A percentile compares a stretch with the other conserved stretches of the same genome.
These are phyloP conservation scores for Azemiops feae DNA, from an alignment of 2,113 vertebrate species.

Conservation along the genomic window DNA sequence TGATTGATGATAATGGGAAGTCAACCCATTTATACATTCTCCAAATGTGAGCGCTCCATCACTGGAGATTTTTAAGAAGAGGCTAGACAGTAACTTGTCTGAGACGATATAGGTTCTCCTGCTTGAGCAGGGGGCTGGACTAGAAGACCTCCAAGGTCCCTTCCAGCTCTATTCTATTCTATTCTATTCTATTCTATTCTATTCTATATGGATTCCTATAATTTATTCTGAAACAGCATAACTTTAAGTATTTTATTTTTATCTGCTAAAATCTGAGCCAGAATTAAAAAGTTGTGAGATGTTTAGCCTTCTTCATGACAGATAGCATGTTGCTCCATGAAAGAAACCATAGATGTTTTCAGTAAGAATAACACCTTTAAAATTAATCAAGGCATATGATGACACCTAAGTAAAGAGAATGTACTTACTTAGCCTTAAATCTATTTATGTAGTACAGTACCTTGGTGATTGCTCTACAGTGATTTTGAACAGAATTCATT, in stretches of 20 bases:
- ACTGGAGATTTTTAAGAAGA: too few relatives aligned
- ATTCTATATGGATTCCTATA: neutral
- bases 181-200: too few relatives aligned
- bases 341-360: constrained; percentile 2
- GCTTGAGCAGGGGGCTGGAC: too few relatives aligned
- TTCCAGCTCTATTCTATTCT: too few relatives aligned
- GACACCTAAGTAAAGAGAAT: neutral
- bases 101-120: too few relatives aligned
- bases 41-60: neutral
- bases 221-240: neutral
- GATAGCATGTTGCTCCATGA: neutral
- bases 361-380: neutral
- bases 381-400: neutral
- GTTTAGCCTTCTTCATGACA: neutral
- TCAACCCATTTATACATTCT: neutral
- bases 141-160: too few relatives aligned
- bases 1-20: neutral
- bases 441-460: neutral
- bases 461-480: neutral
- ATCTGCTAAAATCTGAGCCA: neutral
- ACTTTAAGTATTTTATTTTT: neutral
- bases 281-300: neutral
- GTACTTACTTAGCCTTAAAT: neutral
- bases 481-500: neutral
- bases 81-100: too few relatives aligned